phyloP scores from a whole-genome alignment of 92 coral and sea anemone genomes.

The Muricea muricata region DNA sequence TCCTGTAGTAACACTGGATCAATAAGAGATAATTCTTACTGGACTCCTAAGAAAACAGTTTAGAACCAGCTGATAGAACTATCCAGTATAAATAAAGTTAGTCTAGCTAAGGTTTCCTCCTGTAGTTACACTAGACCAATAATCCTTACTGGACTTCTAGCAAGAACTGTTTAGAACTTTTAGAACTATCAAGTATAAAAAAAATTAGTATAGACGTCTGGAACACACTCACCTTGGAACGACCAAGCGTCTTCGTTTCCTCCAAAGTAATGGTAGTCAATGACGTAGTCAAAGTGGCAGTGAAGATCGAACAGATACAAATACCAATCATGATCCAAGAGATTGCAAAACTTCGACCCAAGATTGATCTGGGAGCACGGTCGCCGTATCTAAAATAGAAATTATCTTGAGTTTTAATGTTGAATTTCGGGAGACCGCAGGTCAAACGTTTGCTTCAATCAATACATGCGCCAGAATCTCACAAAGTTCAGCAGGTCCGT shows the following conservation, averaged over 20 bases:
- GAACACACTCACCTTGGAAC: constrained; percentile 71
- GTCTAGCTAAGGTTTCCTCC: neutral
- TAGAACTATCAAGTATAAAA: neutral
- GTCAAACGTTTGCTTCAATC: too few relatives aligned
- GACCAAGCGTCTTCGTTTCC: constrained; percentile 70
- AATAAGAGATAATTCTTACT: neutral
- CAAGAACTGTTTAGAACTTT: too few relatives aligned
- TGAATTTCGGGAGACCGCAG: too few relatives aligned
- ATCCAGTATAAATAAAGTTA: neutral
- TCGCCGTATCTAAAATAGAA: constrained; percentile 80
- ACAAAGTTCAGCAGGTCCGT: too few relatives aligned
- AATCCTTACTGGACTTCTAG: neutral
- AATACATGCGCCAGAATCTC: too few relatives aligned
- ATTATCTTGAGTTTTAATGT: too few relatives aligned
- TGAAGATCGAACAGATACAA: constrained; percentile 92
- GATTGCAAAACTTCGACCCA: constrained; percentile 87
- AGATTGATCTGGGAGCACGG: constrained; percentile 80
- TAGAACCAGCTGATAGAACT: neutral
- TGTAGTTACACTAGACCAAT: neutral
- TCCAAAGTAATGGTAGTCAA: constrained; percentile 86
- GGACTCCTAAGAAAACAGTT: neutral
- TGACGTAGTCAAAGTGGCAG: constrained; percentile 93
- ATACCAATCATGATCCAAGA: constrained; percentile 87
- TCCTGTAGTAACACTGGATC: neutral
- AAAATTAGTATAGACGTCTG: too few relatives aligned